Evolutionary conservation across 2,888 invertebrate species (phyloP).

Genomic region (Hydriomena furcata): DNA sequence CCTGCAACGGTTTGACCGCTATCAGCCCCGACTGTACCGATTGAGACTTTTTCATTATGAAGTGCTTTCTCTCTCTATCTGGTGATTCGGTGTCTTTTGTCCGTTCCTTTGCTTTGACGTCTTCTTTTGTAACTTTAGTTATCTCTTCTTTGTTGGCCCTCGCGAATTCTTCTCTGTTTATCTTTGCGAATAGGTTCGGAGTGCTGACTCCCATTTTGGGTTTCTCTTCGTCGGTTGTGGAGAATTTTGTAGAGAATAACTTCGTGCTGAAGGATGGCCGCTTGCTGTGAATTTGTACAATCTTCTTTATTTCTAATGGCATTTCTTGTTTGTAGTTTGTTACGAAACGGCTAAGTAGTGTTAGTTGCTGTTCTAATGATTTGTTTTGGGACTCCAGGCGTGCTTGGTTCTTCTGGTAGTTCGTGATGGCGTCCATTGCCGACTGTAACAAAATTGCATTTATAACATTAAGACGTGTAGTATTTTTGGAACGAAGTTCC

Average conservation of each 20-base stretch:
- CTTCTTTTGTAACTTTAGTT: neutral
- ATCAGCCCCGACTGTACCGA: conserved; percentile 75
- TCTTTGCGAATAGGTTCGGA: conserved; percentile 73
- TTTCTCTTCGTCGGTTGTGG: conserved; percentile 60
- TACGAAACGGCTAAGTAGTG: conserved; percentile 89
- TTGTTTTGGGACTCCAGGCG: conserved; percentile 89
- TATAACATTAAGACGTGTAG: too few relatives aligned
- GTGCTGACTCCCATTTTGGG: conserved; percentile 67
- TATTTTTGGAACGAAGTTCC: too few relatives aligned
- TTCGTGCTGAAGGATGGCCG: conserved; percentile 71
- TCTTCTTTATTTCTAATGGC: conserved; percentile 89
- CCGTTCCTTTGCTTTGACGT: neutral
- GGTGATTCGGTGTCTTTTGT: conserved; percentile 38
- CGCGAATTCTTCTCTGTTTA: conserved; percentile 38
- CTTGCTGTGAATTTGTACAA: conserved; percentile 85
- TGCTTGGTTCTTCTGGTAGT: conserved; percentile 85
- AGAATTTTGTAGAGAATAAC: conserved; percentile 68
- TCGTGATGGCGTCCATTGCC: conserved; percentile 86
- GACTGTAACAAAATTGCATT: conserved; percentile 67
- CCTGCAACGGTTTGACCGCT: conserved; percentile 58
- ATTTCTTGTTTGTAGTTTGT: conserved; percentile 87
- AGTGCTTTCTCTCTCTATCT: conserved; percentile 57
- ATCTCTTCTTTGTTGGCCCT: conserved; percentile 6
- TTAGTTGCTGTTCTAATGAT: conserved; percentile 88
- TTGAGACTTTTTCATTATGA: conserved; percentile 73